Evolutionary conservation across 2,888 invertebrate genomes (phyloP).

Genomic region (Oxyteleia sp.): DNA sequence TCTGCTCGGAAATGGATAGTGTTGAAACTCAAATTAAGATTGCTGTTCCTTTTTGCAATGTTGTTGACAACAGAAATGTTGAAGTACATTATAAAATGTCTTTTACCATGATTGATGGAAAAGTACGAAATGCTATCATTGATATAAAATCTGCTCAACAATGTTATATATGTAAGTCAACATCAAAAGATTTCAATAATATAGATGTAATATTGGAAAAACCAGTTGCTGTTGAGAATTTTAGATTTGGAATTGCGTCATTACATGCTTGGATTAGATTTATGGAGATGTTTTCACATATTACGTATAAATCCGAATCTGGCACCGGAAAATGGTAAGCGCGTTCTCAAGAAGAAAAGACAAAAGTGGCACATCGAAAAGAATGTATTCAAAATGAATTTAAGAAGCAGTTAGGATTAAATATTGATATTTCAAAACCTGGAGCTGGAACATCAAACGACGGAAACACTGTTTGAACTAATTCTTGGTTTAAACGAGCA

Average conservation of each 20-base stretch:
- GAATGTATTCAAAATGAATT: conserved; percentile 40
- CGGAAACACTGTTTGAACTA: too few relatives aligned
- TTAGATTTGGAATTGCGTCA: conserved; percentile 11
- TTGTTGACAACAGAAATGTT: conserved; percentile 26
- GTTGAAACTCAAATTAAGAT: conserved; percentile 26
- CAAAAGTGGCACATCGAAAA: too few relatives aligned
- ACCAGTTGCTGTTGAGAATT: conserved; percentile 4
- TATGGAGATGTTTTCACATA: conserved; percentile 12
- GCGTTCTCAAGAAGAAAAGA: too few relatives aligned
- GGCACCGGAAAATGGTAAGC: neutral
- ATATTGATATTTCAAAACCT: conserved; percentile 48
- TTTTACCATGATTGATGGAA: conserved; percentile 17
- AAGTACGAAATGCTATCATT: conserved; percentile 48
- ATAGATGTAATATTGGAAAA: conserved; percentile 1
- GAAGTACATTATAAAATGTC: conserved; percentile 42
- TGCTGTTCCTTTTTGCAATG: neutral
- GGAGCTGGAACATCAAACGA: conserved; percentile 41
- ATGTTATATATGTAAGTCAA: conserved; percentile 29
- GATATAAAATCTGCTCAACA: conserved; percentile 8
- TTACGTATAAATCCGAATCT: conserved; percentile 6
- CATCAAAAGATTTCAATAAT: too few relatives aligned
- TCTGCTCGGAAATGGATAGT: conserved; percentile 9
- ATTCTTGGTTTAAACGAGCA: too few relatives aligned
- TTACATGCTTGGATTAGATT: conserved; percentile 17
- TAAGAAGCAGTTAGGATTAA: conserved; percentile 23